These are phyloP conservation scores for Sinocyclocheilus anophthalmus DNA, from an alignment of 2,113 vertebrate genomes.

Conservation along the genomic window DNA sequence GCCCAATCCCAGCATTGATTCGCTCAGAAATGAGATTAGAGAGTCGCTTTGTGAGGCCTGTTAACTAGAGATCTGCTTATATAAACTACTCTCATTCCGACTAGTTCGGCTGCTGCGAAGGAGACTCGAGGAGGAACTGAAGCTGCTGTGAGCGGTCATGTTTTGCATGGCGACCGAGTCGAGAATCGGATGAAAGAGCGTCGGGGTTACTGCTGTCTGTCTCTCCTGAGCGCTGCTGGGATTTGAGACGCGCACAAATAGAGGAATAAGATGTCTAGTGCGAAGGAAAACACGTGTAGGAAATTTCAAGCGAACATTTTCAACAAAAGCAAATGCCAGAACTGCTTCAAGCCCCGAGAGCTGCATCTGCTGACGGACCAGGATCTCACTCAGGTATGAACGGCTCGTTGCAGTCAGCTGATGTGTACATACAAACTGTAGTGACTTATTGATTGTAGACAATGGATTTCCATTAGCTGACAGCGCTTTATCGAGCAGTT, in stretches of 20 bases:
- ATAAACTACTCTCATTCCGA: constrained; percentile 1
- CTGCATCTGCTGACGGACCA: constrained; percentile 82
- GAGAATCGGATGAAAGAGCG: constrained; percentile 62
- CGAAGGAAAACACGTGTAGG: constrained; percentile 80
- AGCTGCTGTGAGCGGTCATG: constrained; percentile 57
- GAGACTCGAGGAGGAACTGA: neutral
- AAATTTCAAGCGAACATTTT: constrained; percentile 86
- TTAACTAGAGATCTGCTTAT: constrained; percentile 66
- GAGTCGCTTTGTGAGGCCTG: constrained; percentile 69
- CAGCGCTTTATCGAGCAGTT: neutral
- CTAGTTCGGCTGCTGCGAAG: neutral
- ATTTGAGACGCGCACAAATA: neutral
- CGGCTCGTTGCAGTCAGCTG: neutral
- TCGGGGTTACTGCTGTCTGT: constrained; percentile 45
- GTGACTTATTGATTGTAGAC: neutral
- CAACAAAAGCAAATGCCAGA: constrained; percentile 86
- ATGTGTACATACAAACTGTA: no score
- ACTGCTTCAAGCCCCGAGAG: constrained; percentile 83
- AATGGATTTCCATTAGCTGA: neutral
- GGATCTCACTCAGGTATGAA: constrained; percentile 79
- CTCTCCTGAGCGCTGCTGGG: neutral
- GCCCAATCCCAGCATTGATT: constrained; percentile 67
- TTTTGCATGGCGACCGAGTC: constrained; percentile 52
- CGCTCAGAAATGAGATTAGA: constrained; percentile 61
- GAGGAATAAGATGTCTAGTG: constrained; percentile 71